Percentiles rank a stretch among this genome's conserved stretches.
These are phyloP conservation scores for Ictalurus furcatus DNA, from an alignment of 2,113 vertebrate species.

Conservation along the genomic window DNA sequence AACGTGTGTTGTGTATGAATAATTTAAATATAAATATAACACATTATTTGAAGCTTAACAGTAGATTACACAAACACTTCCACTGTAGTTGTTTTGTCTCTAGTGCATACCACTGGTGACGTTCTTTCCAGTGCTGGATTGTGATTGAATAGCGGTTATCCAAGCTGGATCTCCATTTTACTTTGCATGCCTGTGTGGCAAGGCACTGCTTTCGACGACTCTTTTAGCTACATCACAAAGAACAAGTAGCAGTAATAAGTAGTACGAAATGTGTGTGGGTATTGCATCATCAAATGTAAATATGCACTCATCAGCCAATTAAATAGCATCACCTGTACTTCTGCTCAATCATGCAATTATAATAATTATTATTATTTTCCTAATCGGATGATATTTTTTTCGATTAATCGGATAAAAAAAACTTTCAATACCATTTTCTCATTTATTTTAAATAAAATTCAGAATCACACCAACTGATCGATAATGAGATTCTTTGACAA, in stretches of 20 bases:
- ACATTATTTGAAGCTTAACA: background rate
- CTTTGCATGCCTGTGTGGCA: constrained; percentile 3
- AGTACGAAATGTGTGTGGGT: background rate
- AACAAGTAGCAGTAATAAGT: background rate
- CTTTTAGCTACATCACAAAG: background rate
- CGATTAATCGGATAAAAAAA: too few relatives aligned
- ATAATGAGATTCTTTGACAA: too few relatives aligned
- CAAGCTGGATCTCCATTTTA: background rate
- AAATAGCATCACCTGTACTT: background rate
- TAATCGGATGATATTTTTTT: too few relatives aligned
- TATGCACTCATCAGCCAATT: background rate
- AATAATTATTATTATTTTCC: too few relatives aligned
- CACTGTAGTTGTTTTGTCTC: background rate
- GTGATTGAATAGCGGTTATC: constrained; percentile 4
- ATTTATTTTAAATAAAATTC: too few relatives aligned
- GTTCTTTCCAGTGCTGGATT: background rate
- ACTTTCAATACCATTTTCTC: too few relatives aligned
- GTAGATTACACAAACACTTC: background rate
- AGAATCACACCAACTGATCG: too few relatives aligned
- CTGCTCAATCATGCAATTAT: background rate
- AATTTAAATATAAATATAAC: background rate
- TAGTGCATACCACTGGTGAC: background rate
- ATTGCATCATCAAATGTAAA: background rate
- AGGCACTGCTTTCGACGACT: background rate
- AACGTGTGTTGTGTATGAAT: background rate